Evolutionary conservation across 1,140 invertebrate species (phyloP), one percentile per base, ranked within the genome.

Genomic region (Zaprionus davidi): DNA sequence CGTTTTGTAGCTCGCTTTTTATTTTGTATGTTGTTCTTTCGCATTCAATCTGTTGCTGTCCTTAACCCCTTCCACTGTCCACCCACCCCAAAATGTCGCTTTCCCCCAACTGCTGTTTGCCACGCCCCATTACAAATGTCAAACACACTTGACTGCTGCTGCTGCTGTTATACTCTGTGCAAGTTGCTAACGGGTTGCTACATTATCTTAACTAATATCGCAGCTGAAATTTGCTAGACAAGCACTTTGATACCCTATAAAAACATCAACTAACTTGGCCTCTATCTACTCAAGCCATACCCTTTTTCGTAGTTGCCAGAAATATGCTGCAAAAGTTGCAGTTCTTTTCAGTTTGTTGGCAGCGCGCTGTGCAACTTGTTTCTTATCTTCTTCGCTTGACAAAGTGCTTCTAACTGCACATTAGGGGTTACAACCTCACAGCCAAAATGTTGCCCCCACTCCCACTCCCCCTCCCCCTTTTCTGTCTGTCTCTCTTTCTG

Each of bases 371-470:
- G 58, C 59, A 46, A 11, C 15, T 59, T 76, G 68, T 31, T 70
- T 63, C 31, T 63, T 38, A 34, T 75, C 31, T 68, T 9, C 60
- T 68, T 65, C 74, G 60, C 73, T 17, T 74, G 70, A 84, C 81
- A 84, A 84, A 85, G 80, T 78, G 81, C 78, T 84, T 73, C 74
- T 78, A 81, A 85, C 70, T 81, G 81, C 78, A 84, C 82, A 81
- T 84, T 81, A 51, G 70, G 62, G 62, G 53, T 56, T 20, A 20
- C 20, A n/a, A n/a, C n/a, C 65, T n/a, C 41, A n/a, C 49, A 55
- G 11, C 20, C 24, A 66, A 66, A 66, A 24, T 15, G 49, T 12
- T 53, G 17, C 9, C 0, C 13, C 2, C 46, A n/a, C n/a, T n/a
- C 24, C 28, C 1, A 3, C 44, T 53, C 46, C 11, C 20, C 38